Conservation (phyloP, 2,797 vertebrate species). For the Coracias cyanogaster region DNA sequence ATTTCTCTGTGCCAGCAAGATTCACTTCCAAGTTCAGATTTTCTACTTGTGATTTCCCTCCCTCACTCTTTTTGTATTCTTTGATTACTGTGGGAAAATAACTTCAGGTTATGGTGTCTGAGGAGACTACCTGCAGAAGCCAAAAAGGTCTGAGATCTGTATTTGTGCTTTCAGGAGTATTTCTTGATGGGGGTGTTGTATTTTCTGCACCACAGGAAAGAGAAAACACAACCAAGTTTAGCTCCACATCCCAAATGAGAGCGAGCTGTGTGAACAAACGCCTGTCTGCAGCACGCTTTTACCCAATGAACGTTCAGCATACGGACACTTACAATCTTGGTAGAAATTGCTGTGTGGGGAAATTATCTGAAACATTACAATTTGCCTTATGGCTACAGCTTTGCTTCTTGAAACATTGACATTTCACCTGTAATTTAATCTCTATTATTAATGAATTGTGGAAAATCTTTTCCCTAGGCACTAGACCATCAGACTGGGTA, state of each 20-base stretch:
- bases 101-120: not conserved
- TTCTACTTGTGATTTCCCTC: constrained; percentile 8
- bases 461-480: not conserved
- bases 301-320: not conserved
- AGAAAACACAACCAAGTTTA: not conserved
- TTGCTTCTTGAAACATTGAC: not conserved
- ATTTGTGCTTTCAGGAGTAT: not conserved
- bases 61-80: not conserved
- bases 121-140: not conserved
- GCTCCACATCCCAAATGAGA: not conserved
- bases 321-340: not conserved
- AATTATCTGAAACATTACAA: not conserved
- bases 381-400: constrained; percentile 2
- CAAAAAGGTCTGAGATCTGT: not conserved
- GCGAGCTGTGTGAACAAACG: not conserved
- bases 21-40: constrained; percentile 4
- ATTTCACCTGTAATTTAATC: constrained; percentile 26
- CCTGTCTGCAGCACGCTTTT: not conserved
- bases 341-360: not conserved
- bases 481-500: not conserved
- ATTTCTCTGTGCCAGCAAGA: not conserved
- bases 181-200: not conserved
- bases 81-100: not conserved
- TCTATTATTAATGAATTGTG: not conserved
- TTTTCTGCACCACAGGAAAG: not conserved